Conservation (phyloP, 2,797 vertebrate genomes). For the Vipera latastei region DNA sequence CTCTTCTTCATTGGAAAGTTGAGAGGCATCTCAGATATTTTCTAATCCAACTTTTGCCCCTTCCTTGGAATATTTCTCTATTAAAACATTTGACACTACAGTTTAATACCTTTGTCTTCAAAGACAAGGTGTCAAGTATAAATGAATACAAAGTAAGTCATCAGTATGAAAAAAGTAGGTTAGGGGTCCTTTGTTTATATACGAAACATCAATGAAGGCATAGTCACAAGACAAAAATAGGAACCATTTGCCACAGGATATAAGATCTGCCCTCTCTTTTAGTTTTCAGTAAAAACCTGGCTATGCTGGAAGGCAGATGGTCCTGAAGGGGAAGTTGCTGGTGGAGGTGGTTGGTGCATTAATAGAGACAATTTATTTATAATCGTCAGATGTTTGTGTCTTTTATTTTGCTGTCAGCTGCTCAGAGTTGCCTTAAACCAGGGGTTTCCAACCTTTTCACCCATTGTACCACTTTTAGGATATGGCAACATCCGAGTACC, state of each 20-base stretch:
- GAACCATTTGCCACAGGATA: not conserved
- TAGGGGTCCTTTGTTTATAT: not conserved
- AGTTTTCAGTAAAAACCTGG: not conserved
- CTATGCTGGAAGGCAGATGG: not conserved
- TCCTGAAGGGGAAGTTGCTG: not conserved
- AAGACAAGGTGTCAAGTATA: not conserved
- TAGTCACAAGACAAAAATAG: not conserved
- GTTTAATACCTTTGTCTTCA: not conserved
- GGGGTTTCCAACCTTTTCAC: no score
- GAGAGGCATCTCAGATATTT: not conserved
- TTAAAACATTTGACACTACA: not conserved
- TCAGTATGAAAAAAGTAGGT: not conserved
- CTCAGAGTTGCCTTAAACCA: not conserved
- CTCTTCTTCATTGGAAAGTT: not conserved
- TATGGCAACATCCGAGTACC: no score
- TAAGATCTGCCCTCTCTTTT: not conserved
- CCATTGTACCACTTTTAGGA: no score
- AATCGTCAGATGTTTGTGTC: not conserved
- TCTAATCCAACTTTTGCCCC: not conserved
- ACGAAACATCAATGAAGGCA: not conserved
- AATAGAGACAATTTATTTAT: not conserved
- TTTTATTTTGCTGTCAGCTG: not conserved
- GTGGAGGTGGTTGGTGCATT: not conserved
- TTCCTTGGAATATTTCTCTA: not conserved
- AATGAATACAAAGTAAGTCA: not conserved